Evolutionary conservation across 2,113 vertebrate genomes (phyloP).

Genomic region (Colius striatus): DNA sequence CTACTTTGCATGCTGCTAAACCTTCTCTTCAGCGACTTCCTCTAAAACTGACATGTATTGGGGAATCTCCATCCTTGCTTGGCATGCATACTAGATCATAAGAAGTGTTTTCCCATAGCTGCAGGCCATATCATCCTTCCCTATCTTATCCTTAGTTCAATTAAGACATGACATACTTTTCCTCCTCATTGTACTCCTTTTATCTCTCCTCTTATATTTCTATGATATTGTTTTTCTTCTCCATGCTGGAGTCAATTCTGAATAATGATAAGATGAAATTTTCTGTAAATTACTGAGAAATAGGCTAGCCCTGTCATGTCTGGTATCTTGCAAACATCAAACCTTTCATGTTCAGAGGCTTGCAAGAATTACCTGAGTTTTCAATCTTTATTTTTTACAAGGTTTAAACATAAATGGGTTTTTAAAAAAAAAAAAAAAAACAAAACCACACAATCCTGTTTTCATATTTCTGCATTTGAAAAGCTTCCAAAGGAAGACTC

Average conservation of each 20-base stretch:
- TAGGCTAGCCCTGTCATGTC: not conserved
- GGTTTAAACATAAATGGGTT: not conserved
- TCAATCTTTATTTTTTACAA: not conserved
- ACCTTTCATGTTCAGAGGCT: not conserved
- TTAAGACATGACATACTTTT: slow-evolving; percentile 31
- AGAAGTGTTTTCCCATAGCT: not conserved
- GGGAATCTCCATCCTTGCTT: not conserved
- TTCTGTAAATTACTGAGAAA: not conserved
- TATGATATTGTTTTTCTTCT: not conserved
- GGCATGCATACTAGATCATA: not conserved
- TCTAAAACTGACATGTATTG: not conserved
- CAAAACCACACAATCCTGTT: not conserved
- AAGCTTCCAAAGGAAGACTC: not conserved
- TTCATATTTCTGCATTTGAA: not conserved
- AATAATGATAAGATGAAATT: slow-evolving; percentile 22
- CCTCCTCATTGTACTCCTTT: slow-evolving; percentile 7
- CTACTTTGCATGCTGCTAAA: not conserved
- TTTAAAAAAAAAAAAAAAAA: not conserved
- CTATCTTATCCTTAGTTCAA: not conserved
- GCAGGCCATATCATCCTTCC: not conserved
- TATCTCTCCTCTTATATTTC: not conserved
- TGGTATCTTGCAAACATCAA: not conserved
- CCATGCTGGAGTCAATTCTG: not conserved
- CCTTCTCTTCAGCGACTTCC: not conserved
- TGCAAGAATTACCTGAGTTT: not conserved